Evolutionary conservation across 2,888 invertebrate species (phyloP).

Genomic region (Tuta absoluta): DNA sequence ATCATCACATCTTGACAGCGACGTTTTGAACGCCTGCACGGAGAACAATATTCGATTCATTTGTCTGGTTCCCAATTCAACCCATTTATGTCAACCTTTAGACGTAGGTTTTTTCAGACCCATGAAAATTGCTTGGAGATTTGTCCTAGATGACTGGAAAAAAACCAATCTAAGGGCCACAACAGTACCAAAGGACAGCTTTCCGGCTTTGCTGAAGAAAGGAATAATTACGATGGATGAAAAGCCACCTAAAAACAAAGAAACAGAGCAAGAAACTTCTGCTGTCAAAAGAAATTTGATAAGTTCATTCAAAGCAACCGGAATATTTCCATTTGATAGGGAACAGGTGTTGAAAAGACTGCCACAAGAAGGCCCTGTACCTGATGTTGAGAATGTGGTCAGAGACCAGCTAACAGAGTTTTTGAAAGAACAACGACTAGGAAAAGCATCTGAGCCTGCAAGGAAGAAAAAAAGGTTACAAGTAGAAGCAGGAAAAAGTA

Average conservation of each 20-base stretch:
- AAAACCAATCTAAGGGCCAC: slow-evolving; percentile 24
- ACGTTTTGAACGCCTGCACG: slow-evolving; percentile 30
- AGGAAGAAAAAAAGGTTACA: slow-evolving; percentile 29
- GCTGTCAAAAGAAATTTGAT: slow-evolving; percentile 26
- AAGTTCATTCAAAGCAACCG: slow-evolving; percentile 25
- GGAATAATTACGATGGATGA: slow-evolving; percentile 26
- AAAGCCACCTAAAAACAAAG: slow-evolving; percentile 28
- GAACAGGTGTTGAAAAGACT: slow-evolving; percentile 25
- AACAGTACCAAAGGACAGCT: slow-evolving; percentile 29
- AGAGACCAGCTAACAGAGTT: slow-evolving; percentile 27
- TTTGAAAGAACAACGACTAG: slow-evolving; percentile 31
- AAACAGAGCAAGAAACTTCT: slow-evolving; percentile 18
- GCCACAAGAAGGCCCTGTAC: slow-evolving; percentile 20
- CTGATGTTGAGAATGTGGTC: no score
- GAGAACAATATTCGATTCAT: slow-evolving; percentile 34
- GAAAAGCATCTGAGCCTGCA: slow-evolving; percentile 26
- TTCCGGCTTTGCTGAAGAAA: slow-evolving; percentile 26
- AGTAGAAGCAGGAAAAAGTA: slow-evolving; percentile 21
- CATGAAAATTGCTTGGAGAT: no score
- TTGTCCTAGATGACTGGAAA: no score
- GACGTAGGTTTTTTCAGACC: slow-evolving; percentile 32
- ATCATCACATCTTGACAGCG: slow-evolving; percentile 34
- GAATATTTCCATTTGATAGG: slow-evolving; percentile 23
- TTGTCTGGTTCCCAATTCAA: slow-evolving; percentile 33
- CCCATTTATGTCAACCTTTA: slow-evolving; percentile 32